Conservation (phyloP, 1,140 invertebrate genomes). For the Drosophila sproati region DNA sequence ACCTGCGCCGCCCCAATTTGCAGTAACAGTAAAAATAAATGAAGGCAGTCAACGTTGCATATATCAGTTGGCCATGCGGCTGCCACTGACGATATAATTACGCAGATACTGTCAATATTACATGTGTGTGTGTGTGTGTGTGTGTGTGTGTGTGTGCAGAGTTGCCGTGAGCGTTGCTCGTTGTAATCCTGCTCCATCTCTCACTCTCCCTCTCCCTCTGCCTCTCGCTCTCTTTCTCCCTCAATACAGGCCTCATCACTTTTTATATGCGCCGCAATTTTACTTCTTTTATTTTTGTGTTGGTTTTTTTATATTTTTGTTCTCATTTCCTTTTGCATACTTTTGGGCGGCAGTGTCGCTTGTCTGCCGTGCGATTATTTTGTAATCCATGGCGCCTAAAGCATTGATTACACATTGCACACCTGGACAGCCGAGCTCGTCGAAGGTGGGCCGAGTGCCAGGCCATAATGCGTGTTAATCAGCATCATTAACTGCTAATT, state of each 20-base stretch:
- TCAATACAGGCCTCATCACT: conserved; percentile 32
- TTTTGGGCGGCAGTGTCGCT: conserved; percentile 48
- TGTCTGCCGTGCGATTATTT: conserved; percentile 63
- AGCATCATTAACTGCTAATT: conserved; percentile 82
- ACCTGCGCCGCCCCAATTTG: conserved; percentile 63
- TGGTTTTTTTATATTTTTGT: conserved; percentile 30
- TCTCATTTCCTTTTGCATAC: conserved; percentile 64
- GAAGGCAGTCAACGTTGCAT: conserved; percentile 81
- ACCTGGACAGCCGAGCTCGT: conserved; percentile 39
- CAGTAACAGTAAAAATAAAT: conserved; percentile 84
- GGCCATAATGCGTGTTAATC: conserved; percentile 79
- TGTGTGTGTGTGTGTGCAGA: conserved; percentile 11
- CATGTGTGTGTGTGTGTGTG: conserved; percentile 1
- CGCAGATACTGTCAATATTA: conserved; percentile 75
- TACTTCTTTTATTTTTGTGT: conserved; percentile 46
- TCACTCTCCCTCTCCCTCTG: background rate
- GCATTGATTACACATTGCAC: conserved; percentile 69
- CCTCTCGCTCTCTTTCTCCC: background rate
- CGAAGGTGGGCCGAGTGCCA: background rate
- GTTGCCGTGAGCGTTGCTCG: conserved; percentile 9
- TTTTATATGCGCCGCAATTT: conserved; percentile 43
- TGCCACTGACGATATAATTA: conserved; percentile 76
- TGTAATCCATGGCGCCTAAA: conserved; percentile 75
- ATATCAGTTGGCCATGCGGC: conserved; percentile 60
- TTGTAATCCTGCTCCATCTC: conserved; percentile 8